Percentiles rank a stretch among this genome's conserved stretches.
Conservation (phyloP, 2,113 vertebrate species). For the Zapus hudsonius region DNA sequence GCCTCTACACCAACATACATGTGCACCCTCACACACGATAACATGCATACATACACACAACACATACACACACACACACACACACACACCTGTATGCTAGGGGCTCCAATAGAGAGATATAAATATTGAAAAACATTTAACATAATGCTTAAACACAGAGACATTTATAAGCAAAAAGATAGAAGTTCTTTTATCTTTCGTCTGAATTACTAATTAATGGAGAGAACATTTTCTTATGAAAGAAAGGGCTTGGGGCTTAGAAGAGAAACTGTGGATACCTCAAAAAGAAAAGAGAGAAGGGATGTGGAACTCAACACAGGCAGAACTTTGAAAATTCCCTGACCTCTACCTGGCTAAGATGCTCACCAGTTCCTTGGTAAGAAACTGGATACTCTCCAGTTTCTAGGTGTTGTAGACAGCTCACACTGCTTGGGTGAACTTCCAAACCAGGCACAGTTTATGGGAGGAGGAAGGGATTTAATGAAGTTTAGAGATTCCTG, state of each 20-base stretch:
- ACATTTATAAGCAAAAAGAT: background rate
- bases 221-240: background rate
- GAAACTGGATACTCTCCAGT: too few species aligned
- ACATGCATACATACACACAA: too few species aligned
- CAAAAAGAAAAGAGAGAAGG: background rate
- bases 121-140: background rate
- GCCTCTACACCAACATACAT: too few species aligned
- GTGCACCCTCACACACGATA: too few species aligned
- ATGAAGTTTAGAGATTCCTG: too few species aligned
- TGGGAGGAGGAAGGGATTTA: too few species aligned
- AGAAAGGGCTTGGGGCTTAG: background rate
- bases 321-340: background rate
- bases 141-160: background rate
- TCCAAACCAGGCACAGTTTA: too few species aligned
- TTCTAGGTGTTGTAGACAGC: too few species aligned
- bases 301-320: background rate
- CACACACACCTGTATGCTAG: background rate
- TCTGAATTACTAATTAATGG: background rate
- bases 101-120: background rate
- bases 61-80: too few species aligned
- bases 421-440: too few species aligned
- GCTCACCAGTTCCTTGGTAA: background rate
- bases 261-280: background rate
- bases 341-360: background rate
- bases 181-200: background rate